These are phyloP conservation scores for Lymantria dispar DNA, from an alignment of 2,888 invertebrate species.

Conservation along the genomic window DNA sequence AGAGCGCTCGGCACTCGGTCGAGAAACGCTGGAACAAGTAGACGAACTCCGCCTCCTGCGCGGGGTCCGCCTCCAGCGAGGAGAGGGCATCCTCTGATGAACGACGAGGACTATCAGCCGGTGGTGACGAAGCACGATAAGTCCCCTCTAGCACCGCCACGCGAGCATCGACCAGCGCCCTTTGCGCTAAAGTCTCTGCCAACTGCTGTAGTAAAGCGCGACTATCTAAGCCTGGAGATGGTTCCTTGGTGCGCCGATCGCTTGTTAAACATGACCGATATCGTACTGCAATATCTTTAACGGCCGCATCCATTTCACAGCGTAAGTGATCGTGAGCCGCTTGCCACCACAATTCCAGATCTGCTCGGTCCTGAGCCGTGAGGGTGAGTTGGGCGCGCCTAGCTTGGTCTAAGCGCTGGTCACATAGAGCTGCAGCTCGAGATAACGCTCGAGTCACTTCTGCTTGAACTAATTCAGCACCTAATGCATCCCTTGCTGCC, in stretches of 20 bases:
- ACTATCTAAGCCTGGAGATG: slow-evolving; percentile 66
- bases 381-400: slow-evolving; percentile 83
- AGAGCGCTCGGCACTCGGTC: slow-evolving; percentile 83
- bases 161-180: slow-evolving; percentile 86
- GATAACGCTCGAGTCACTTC: slow-evolving; percentile 89
- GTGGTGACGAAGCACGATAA: slow-evolving; percentile 56
- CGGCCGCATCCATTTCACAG: slow-evolving; percentile 87
- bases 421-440: slow-evolving; percentile 87
- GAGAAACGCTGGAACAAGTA: slow-evolving; percentile 85
- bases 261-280: slow-evolving; percentile 85
- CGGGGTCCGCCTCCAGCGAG: slow-evolving; percentile 81
- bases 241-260: slow-evolving; percentile 32
- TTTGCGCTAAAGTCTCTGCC: slow-evolving; percentile 50
- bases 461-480: slow-evolving; percentile 88
- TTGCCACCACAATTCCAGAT: slow-evolving; percentile 89
- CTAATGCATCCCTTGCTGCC: slow-evolving; percentile 88
- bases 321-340: slow-evolving; percentile 87
- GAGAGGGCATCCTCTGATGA: slow-evolving; percentile 63
- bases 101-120: slow-evolving; percentile 31
- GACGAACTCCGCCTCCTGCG: slow-evolving; percentile 85
- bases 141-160: slow-evolving; percentile 86
- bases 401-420: slow-evolving; percentile 80
- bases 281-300: slow-evolving; percentile 85
- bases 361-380: slow-evolving; percentile 86
- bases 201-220: slow-evolving; percentile 45